Conservation (phyloP, 2,113 vertebrate genomes). For the Recurvirostra avosetta region DNA sequence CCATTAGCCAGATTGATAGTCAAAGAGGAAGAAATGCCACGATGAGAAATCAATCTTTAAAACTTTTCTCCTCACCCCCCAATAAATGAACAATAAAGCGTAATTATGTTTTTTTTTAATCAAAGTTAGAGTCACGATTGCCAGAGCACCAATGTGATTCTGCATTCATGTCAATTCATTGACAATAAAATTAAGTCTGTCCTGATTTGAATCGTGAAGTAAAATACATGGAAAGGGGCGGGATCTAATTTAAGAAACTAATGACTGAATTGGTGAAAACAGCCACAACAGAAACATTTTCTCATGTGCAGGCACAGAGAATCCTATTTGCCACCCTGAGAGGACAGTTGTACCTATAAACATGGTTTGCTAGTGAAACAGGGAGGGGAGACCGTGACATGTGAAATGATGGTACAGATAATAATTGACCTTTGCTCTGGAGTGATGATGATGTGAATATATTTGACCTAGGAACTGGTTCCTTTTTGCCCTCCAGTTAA, state of each 20-base stretch:
- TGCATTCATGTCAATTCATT: background rate
- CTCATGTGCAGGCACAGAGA: no score
- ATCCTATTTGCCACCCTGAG: background rate
- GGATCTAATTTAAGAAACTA: background rate
- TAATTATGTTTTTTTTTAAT: slow-evolving; percentile 10
- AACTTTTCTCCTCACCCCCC: background rate
- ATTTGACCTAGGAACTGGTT: background rate
- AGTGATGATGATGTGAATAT: background rate
- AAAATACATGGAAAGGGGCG: background rate
- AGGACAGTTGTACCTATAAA: background rate
- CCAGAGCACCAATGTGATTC: background rate
- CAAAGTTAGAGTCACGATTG: background rate
- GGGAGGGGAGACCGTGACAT: background rate
- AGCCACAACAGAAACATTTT: background rate
- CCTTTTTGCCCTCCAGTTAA: background rate
- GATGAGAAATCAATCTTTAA: background rate
- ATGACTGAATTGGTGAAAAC: background rate
- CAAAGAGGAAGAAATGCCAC: background rate
- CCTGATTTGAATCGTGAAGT: background rate
- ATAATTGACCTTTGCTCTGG: background rate
- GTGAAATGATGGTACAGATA: background rate
- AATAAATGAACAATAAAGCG: background rate
- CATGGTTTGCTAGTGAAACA: background rate
- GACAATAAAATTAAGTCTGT: background rate
- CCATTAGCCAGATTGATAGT: background rate